Evolutionary conservation across 2,888 invertebrate genomes (phyloP).

Genomic region (Ophioninae sp.): DNA sequence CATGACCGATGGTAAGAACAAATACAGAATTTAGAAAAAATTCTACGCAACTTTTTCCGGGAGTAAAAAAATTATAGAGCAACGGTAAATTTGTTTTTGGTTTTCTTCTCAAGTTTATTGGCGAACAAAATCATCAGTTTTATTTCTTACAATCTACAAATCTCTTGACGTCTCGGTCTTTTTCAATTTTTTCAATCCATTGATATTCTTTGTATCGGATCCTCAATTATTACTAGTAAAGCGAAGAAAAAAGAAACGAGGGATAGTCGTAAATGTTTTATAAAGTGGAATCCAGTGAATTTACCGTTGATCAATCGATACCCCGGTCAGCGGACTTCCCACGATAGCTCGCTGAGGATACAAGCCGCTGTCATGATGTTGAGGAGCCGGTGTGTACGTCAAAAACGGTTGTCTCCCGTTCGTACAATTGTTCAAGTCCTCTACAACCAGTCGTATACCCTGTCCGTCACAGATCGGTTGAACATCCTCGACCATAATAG

Average conservation of each 20-base stretch:
- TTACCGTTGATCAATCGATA: conserved; percentile 79
- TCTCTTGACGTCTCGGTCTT: background rate
- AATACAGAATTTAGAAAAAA: conserved; percentile 12
- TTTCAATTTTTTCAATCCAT: no score
- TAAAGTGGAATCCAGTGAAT: conserved; percentile 18
- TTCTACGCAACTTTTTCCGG: conserved; percentile 3
- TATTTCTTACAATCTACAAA: conserved; percentile 22
- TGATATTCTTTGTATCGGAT: conserved; percentile 60
- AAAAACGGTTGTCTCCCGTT: conserved; percentile 73
- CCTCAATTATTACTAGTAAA: conserved; percentile 53
- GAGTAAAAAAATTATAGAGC: conserved; percentile 32
- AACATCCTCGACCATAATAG: conserved; percentile 75
- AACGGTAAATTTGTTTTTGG: conserved; percentile 17
- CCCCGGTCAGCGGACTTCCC: conserved; percentile 72
- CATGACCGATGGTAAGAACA: background rate
- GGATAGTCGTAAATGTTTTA: conserved; percentile 6
- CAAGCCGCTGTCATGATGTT: conserved; percentile 72
- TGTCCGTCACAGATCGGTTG: conserved; percentile 77
- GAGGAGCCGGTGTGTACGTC: conserved; percentile 73
- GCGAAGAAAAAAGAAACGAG: conserved; percentile 16
- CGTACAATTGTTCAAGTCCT: conserved; percentile 75
- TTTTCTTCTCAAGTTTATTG: conserved; percentile 43
- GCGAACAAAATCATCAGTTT: conserved; percentile 24
- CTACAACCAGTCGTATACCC: conserved; percentile 76
- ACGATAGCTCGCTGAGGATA: conserved; percentile 74